Evolutionary conservation across 2,888 invertebrate species (phyloP).

Genomic region (Tuta absoluta): DNA sequence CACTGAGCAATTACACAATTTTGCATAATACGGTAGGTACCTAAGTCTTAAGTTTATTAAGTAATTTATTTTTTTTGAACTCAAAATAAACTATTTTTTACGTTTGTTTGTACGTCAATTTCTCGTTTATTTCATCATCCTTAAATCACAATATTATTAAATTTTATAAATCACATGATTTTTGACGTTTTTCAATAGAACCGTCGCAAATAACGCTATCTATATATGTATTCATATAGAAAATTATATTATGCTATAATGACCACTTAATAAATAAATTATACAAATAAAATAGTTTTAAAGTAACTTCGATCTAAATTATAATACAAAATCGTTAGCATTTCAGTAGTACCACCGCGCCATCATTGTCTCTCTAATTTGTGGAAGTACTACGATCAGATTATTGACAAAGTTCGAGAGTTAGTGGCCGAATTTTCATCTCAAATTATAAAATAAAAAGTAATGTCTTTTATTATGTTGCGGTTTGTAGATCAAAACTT

Average conservation of each 20-base stretch:
- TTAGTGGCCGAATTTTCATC: no score
- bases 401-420: no score
- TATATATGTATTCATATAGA: no score
- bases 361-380: no score
- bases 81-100: conserved; percentile 7
- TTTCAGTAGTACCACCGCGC: no score
- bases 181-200: not conserved
- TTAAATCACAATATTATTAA: not conserved
- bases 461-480: no score
- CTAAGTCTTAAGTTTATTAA: not conserved
- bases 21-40: no score
- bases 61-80: not conserved
- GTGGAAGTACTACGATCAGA: no score
- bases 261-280: not conserved
- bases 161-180: not conserved
- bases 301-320: not conserved
- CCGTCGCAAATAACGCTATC: no score
- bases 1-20: not conserved
- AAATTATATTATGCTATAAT: not conserved
- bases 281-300: not conserved
- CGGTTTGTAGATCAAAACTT: no score
- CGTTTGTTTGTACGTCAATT: conserved; percentile 6
- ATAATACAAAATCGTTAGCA: no score
- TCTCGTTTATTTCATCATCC: not conserved
- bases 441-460: no score